These are phyloP conservation scores for Sphaerophoria rueppellii DNA, from an alignment of 2,888 invertebrate genomes.

Conservation along the genomic window DNA sequence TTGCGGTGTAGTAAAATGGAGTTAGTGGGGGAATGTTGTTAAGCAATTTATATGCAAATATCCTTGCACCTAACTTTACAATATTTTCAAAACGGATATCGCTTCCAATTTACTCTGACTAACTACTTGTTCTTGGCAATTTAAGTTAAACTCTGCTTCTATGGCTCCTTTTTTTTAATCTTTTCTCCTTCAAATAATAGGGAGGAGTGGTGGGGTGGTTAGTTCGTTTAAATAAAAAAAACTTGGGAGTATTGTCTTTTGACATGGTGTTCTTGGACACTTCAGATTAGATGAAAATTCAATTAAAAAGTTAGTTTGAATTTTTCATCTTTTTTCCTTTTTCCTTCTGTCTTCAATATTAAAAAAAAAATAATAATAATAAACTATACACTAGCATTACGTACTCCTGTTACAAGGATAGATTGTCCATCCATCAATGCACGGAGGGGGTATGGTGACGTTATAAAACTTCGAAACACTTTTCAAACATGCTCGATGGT, in stretches of 20 bases:
- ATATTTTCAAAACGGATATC: slow-evolving; percentile 56
- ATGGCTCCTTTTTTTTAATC: slow-evolving; percentile 22
- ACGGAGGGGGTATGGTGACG: background rate
- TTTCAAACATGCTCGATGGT: background rate
- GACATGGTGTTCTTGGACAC: slow-evolving; percentile 59
- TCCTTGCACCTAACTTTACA: slow-evolving; percentile 61
- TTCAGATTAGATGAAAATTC: slow-evolving; percentile 61
- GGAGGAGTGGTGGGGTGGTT: background rate
- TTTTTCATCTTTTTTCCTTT: background rate
- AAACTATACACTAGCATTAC: background rate
- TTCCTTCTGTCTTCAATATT: no score
- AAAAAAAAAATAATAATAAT: no score
- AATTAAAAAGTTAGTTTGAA: slow-evolving; percentile 64
- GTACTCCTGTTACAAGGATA: background rate
- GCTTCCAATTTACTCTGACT: slow-evolving; percentile 26
- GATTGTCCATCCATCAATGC: slow-evolving; percentile 26
- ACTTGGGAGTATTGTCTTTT: slow-evolving; percentile 60
- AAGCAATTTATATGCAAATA: slow-evolving; percentile 72
- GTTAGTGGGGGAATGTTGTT: background rate
- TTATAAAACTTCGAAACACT: background rate
- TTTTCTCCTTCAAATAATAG: background rate
- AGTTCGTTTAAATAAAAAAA: background rate
- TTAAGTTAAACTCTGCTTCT: slow-evolving; percentile 67
- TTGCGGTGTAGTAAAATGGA: no score
- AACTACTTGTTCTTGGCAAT: slow-evolving; percentile 58